These are phyloP conservation scores for Caenorhabditis wallacei DNA, from an alignment of 2,888 invertebrate genomes.

Conservation along the genomic window DNA sequence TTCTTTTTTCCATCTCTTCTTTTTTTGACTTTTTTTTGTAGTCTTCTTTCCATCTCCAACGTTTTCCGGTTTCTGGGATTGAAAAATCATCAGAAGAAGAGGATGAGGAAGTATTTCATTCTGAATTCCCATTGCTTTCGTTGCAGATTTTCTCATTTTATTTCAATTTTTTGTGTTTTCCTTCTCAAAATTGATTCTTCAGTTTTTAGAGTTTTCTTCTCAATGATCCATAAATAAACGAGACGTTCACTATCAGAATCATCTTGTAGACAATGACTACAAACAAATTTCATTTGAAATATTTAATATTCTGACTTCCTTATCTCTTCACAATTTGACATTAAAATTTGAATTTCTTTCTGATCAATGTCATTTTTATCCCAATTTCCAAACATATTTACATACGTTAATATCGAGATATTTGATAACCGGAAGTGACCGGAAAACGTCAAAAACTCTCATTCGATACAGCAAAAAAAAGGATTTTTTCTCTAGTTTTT, in stretches of 20 bases:
- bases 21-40: conserved; percentile 2
- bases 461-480: background rate
- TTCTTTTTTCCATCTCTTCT: background rate
- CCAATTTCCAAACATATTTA: background rate
- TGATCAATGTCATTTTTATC: background rate
- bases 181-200: no score
- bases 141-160: conserved; percentile 3
- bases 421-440: conserved; percentile 37
- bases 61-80: conserved; percentile 31
- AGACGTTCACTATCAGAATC: background rate
- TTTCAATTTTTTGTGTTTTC: no score
- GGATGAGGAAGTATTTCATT: conserved; percentile 22
- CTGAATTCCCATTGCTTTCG: background rate
- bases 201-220: no score
- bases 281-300: background rate
- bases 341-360: background rate
- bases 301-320: background rate
- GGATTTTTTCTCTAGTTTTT: background rate
- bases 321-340: background rate
- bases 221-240: background rate
- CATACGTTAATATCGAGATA: conserved; percentile 6
- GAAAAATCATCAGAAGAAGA: conserved; percentile 23
- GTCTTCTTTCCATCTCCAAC: conserved; percentile 3
- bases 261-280: conserved; percentile 12
- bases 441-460: conserved; percentile 25